phyloP scores from a whole-genome alignment of 2,888 invertebrate species.

The Oscheius myriophilus region DNA sequence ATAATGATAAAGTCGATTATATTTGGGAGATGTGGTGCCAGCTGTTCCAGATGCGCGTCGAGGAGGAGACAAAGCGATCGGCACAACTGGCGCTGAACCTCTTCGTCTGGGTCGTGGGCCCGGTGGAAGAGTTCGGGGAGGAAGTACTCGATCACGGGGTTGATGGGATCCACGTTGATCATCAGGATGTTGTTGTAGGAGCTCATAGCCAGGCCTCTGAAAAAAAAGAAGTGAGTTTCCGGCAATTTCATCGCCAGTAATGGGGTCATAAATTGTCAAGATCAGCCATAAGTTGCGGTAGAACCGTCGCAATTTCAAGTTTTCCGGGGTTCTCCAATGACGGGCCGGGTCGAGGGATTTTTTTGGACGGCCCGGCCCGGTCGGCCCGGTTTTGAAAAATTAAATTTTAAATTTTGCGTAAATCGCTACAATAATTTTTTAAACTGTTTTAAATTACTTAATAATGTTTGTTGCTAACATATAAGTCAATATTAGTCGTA shows the following conservation, averaged over 20 bases:
- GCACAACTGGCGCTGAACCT: slow-evolving; percentile 97
- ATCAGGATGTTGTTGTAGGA: slow-evolving; percentile 99
- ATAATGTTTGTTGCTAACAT: too few species aligned
- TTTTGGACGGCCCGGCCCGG: too few species aligned
- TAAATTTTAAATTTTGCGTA: too few species aligned
- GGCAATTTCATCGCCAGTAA: background rate
- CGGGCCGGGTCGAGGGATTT: too few species aligned
- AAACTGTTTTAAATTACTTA: too few species aligned
- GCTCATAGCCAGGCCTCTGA: slow-evolving; percentile 90
- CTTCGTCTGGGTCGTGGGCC: slow-evolving; percentile 93
- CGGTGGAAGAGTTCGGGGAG: slow-evolving; percentile 92
- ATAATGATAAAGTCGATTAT: slow-evolving; percentile 98
- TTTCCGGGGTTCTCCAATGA: too few species aligned
- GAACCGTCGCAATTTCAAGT: background rate
- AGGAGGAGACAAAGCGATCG: slow-evolving; percentile 93
- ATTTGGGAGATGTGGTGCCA: slow-evolving; percentile 92
- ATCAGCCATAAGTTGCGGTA: too few species aligned
- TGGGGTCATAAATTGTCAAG: background rate
- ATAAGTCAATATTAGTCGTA: too few species aligned
- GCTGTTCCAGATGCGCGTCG: slow-evolving; percentile 91
- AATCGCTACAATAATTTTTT: too few species aligned
- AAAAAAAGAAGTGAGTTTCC: slow-evolving; percentile 40
- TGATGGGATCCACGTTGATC: slow-evolving; percentile 89
- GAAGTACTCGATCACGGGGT: slow-evolving; percentile 91
- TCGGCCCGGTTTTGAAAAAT: too few species aligned